phyloP scores from a whole-genome alignment of 2,113 vertebrate genomes.

The Mus pahari region DNA sequence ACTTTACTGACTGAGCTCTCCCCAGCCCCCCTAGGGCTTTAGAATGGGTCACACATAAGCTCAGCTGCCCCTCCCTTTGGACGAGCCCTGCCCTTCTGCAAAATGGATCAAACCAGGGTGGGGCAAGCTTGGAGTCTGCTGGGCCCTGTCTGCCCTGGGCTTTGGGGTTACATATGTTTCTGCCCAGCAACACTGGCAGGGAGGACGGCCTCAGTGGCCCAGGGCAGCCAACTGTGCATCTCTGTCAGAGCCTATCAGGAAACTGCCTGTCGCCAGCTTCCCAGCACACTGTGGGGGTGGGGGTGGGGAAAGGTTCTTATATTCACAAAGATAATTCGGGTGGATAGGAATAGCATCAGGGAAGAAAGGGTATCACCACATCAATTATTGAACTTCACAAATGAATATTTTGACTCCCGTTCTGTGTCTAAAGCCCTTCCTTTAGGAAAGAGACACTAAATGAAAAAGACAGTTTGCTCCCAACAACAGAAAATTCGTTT shows the following conservation, averaged over 20 bases:
- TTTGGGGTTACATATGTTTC: not conserved
- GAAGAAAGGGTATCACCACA: conserved; percentile 39
- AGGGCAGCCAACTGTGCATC: not conserved
- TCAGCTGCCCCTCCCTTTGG: not conserved
- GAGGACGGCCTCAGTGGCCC: not conserved
- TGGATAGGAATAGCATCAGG: conserved; percentile 56
- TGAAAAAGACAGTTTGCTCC: conserved; percentile 48
- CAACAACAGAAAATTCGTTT: conserved; percentile 55
- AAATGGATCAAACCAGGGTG: not conserved
- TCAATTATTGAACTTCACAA: conserved; percentile 56
- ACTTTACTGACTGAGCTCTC: not conserved
- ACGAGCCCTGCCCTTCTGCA: not conserved
- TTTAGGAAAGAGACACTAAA: conserved; percentile 62
- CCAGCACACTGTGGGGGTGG: not conserved
- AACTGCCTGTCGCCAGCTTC: conserved; percentile 44
- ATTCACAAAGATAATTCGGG: conserved; percentile 58
- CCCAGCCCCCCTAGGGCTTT: not conserved
- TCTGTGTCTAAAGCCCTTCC: conserved; percentile 33
- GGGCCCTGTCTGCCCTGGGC: not conserved
- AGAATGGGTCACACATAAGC: not conserved
- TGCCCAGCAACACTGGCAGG: conserved; percentile 9
- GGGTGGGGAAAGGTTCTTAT: not conserved
- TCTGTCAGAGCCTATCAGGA: conserved; percentile 1
- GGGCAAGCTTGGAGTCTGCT: not conserved
- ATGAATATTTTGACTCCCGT: conserved; percentile 56